These are phyloP conservation scores for Beris morrisii DNA, from an alignment of 2,888 invertebrate species.

Conservation along the genomic window DNA sequence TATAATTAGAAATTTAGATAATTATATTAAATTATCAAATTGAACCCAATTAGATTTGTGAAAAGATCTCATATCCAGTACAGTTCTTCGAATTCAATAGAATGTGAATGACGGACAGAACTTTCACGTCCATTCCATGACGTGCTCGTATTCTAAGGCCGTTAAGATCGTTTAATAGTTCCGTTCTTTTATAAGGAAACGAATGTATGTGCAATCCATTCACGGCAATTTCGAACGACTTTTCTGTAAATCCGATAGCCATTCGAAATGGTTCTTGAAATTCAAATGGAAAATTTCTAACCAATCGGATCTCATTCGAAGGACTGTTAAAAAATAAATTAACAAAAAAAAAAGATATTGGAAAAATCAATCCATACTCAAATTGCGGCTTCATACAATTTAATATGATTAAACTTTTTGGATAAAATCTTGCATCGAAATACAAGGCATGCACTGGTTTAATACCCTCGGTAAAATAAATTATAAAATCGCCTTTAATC, in stretches of 20 bases:
- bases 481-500: neutral
- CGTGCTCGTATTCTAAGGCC: conserved; percentile 51
- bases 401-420: neutral
- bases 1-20: too few relatives aligned
- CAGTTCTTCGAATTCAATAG: conserved; percentile 43
- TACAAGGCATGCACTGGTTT: neutral
- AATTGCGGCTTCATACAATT: neutral
- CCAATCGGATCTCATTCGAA: too few relatives aligned
- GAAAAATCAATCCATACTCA: neutral
- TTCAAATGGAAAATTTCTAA: neutral
- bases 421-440: neutral
- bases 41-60: too few relatives aligned
- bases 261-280: neutral
- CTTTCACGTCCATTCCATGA: conserved; percentile 51
- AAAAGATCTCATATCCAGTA: neutral
- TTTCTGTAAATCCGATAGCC: neutral
- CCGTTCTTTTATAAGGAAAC: conserved; percentile 49
- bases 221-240: neutral
- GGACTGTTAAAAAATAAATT: too few relatives aligned
- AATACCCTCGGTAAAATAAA: conserved; percentile 6
- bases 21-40: too few relatives aligned
- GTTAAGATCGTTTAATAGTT: conserved; percentile 49
- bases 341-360: too few relatives aligned
- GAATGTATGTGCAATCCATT: neutral
- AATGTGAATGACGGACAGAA: conserved; percentile 52